Conservation (phyloP, 1,140 invertebrate genomes). For the Tribolium madens region DNA sequence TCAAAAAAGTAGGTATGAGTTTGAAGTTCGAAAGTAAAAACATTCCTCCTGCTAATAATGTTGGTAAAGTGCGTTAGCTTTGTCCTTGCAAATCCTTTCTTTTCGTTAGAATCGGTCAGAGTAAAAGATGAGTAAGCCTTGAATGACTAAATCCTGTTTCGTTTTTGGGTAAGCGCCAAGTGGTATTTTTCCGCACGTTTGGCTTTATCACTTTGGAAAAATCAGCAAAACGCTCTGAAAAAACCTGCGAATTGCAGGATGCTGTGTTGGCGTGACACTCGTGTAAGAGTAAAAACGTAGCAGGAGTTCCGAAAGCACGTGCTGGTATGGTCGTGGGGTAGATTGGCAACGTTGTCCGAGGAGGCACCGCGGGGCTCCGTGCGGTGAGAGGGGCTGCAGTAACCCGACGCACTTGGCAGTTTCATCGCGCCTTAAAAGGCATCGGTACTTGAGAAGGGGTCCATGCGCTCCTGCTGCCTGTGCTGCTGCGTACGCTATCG, state of each 20-base stretch:
- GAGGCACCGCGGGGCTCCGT: constrained; percentile 38
- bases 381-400: constrained; percentile 50
- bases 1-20: too few species aligned
- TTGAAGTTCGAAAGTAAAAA: background rate
- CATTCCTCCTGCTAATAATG: background rate
- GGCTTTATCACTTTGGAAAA: background rate
- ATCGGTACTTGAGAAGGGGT: constrained; percentile 62
- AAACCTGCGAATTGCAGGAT: background rate
- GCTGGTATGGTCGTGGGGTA: constrained; percentile 45
- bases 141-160: background rate
- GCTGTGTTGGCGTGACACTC: background rate
- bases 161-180: background rate
- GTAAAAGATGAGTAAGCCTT: background rate
- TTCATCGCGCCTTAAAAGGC: constrained; percentile 63
- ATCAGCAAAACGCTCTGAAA: background rate
- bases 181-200: background rate
- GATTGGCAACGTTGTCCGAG: constrained; percentile 47
- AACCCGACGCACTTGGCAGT: constrained; percentile 63
- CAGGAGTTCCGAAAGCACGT: constrained; percentile 40
- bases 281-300: constrained; percentile 5
- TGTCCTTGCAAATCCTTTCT: background rate
- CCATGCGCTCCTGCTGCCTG: constrained; percentile 42
- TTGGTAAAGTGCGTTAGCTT: background rate
- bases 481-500: constrained; percentile 38
- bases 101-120: background rate